Evolutionary conservation across 2,113 vertebrate species (phyloP).

Genomic region (Triplophysa tibetana): DNA sequence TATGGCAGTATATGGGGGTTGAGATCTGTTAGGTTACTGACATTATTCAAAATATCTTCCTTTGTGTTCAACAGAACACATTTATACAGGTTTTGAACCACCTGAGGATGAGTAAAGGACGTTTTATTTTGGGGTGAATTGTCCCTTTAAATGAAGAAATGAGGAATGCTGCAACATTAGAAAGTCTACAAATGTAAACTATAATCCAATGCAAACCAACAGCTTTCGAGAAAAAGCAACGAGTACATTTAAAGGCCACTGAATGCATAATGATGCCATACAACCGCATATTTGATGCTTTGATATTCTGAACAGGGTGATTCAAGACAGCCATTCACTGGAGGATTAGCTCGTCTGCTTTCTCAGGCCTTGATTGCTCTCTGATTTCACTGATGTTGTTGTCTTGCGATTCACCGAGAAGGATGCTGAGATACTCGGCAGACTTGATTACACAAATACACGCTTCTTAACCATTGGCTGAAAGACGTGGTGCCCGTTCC

Average conservation of each 20-base stretch:
- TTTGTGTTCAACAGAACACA: too few relatives aligned
- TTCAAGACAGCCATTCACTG: slow-evolving; percentile 32
- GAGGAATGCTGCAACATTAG: background rate
- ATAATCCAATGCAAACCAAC: background rate
- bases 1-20: too few relatives aligned
- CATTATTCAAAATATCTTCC: too few relatives aligned
- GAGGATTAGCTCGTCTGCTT: slow-evolving; percentile 41
- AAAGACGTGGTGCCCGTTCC: background rate
- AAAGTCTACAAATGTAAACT: background rate
- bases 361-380: slow-evolving; percentile 41
- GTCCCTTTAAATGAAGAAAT: too few relatives aligned
- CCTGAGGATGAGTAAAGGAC: too few relatives aligned
- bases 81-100: too few relatives aligned
- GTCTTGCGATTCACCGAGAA: slow-evolving; percentile 22
- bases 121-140: too few relatives aligned
- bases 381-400: slow-evolving; percentile 43
- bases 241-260: background rate
- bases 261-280: background rate
- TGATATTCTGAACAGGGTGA: slow-evolving; percentile 28
- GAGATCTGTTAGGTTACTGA: too few relatives aligned
- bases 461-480: slow-evolving; percentile 25
- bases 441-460: slow-evolving; percentile 37
- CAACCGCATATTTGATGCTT: background rate
- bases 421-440: slow-evolving; percentile 25
- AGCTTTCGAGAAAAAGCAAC: background rate